These are phyloP conservation scores for Hyposoter didymator DNA, from an alignment of 2,888 invertebrate species.

Conservation along the genomic window DNA sequence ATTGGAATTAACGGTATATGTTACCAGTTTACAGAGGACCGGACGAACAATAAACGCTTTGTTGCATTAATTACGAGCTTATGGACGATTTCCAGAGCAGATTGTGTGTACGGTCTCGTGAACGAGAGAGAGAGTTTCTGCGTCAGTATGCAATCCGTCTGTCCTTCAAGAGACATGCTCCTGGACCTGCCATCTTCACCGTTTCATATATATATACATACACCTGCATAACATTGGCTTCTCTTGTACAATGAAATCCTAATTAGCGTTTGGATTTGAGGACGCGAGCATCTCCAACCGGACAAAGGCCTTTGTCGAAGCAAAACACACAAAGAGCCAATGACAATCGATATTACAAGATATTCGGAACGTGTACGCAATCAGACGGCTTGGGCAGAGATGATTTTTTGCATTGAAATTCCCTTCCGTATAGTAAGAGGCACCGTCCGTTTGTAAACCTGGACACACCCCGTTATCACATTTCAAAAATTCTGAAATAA, in stretches of 20 bases:
- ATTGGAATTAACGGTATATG: not conserved
- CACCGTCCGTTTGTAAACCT: too few relatives aligned
- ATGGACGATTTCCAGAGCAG: conserved; percentile 29
- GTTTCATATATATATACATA: not conserved
- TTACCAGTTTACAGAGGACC: not conserved
- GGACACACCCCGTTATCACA: too few relatives aligned
- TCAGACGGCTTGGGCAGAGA: not conserved
- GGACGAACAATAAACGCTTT: conserved; percentile 53
- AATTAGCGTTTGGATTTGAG: conserved; percentile 34
- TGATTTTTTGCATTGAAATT: not conserved
- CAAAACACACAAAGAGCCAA: conserved; percentile 9
- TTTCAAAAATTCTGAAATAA: too few relatives aligned
- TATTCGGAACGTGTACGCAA: not conserved
- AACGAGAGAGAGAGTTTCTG: not conserved
- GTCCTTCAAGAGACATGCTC: not conserved
- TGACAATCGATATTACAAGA: conserved; percentile 22
- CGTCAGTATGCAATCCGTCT: not conserved
- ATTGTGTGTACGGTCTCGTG: conserved; percentile 30
- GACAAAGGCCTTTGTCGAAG: conserved; percentile 20
- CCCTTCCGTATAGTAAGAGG: not conserved
- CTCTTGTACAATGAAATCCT: conserved; percentile 6
- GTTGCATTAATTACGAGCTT: conserved; percentile 58
- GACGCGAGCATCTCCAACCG: conserved; percentile 21
- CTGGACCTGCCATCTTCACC: conserved; percentile 15
- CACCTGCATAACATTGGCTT: not conserved